Conservation (phyloP, 1,140 invertebrate genomes). For the Sinella curviseta region DNA sequence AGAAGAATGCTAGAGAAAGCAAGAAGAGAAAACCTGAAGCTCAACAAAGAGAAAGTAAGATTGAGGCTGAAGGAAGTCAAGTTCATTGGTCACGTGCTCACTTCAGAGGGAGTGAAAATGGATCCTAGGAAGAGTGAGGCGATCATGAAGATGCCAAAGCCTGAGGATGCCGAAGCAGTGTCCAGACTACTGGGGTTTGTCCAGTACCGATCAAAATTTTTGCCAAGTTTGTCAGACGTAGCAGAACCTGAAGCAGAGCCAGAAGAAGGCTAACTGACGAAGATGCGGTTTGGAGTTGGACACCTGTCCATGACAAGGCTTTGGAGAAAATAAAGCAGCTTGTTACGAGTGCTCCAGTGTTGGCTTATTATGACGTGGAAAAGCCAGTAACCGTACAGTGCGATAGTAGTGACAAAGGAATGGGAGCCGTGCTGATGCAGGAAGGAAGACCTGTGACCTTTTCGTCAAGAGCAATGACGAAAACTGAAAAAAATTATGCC, state of each 20-base stretch:
- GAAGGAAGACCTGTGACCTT: slow-evolving; percentile 54
- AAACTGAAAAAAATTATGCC: slow-evolving; percentile 53
- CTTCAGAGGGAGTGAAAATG: slow-evolving; percentile 45
- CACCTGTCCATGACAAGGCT: slow-evolving; percentile 27
- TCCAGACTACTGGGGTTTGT: slow-evolving; percentile 53
- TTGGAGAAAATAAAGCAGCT: slow-evolving; percentile 44
- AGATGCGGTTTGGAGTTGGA: slow-evolving; percentile 43
- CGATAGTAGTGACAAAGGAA: slow-evolving; percentile 54
- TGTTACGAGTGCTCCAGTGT: slow-evolving; percentile 32
- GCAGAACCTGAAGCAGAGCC: slow-evolving; percentile 46
- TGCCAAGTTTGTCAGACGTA: slow-evolving; percentile 53
- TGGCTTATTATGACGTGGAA: slow-evolving; percentile 51
- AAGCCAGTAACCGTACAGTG: slow-evolving; percentile 51
- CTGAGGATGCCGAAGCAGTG: slow-evolving; percentile 51
- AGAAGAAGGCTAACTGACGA: slow-evolving; percentile 44
- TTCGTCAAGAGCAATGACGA: slow-evolving; percentile 53
- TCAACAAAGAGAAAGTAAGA: slow-evolving; percentile 50
- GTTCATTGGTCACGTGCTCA: slow-evolving; percentile 40
- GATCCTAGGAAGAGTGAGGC: slow-evolving; percentile 53
- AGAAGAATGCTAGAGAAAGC: slow-evolving; percentile 52
- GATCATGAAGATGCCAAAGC: slow-evolving; percentile 51
- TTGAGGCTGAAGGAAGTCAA: neutral
- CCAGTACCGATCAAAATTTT: slow-evolving; percentile 54
- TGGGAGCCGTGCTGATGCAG: slow-evolving; percentile 57
- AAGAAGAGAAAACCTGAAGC: slow-evolving; percentile 52